Evolutionary conservation across 2,888 invertebrate genomes (phyloP).

Genomic region (Notocelia uddmanniana): DNA sequence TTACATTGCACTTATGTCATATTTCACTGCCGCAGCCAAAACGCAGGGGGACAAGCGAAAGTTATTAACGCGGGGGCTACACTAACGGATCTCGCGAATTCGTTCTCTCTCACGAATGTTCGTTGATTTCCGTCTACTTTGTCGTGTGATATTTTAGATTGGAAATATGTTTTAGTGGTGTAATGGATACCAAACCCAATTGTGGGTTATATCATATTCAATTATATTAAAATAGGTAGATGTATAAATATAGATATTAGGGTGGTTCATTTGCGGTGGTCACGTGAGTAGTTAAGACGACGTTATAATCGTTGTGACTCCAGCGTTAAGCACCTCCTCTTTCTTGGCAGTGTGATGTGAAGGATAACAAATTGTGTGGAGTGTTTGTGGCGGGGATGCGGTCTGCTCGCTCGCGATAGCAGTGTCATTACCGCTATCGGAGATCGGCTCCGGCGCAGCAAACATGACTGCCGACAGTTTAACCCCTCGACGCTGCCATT

Average conservation of each 20-base stretch:
- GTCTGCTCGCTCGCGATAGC: slow-evolving; percentile 60
- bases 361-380: slow-evolving; percentile 31
- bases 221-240: too few relatives aligned
- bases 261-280: too few relatives aligned
- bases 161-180: too few relatives aligned
- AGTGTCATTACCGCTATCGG: slow-evolving; percentile 61
- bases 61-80: slow-evolving; percentile 14
- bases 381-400: slow-evolving; percentile 40
- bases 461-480: slow-evolving; percentile 39
- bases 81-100: slow-evolving; percentile 18
- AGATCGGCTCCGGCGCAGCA: slow-evolving; percentile 50
- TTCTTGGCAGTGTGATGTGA: slow-evolving; percentile 22
- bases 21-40: slow-evolving; percentile 2
- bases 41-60: slow-evolving; percentile 27
- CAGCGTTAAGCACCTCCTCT: slow-evolving; percentile 15
- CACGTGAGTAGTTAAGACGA: not conserved
- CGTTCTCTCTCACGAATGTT: not conserved
- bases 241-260: too few relatives aligned
- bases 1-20: slow-evolving; percentile 1
- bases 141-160: too few relatives aligned
- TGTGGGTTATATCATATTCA: too few relatives aligned
- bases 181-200: too few relatives aligned
- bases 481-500: slow-evolving; percentile 28
- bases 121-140: too few relatives aligned
- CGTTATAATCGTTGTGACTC: not conserved